These are phyloP conservation scores for Catamblyrhynchus diadema DNA, from an alignment of 2,797 vertebrate species.

Conservation along the genomic window DNA sequence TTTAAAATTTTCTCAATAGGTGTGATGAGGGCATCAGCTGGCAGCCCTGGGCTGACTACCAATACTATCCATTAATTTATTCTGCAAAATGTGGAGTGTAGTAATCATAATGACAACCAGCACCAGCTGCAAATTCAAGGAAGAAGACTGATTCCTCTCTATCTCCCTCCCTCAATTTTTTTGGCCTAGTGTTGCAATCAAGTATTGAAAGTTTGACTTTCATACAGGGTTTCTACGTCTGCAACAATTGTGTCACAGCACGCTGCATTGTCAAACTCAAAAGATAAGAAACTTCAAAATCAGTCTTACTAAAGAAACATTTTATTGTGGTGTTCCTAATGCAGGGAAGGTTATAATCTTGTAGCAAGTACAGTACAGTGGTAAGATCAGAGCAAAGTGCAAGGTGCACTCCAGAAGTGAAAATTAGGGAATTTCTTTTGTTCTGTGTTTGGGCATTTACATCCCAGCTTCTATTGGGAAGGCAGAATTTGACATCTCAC, in stretches of 20 bases:
- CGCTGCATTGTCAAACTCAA: not conserved
- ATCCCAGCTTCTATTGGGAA: not conserved
- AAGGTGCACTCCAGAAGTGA: not conserved
- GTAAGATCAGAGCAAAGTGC: not conserved
- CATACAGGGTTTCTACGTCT: rapidly evolving
- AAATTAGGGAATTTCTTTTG: not conserved
- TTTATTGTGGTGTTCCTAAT: not conserved
- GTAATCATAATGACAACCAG: not conserved
- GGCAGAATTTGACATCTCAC: not conserved
- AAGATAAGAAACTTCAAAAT: not conserved
- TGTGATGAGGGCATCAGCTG: not conserved
- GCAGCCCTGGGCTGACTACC: not conserved
- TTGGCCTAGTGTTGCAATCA: not conserved
- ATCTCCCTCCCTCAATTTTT: not conserved
- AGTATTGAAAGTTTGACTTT: not conserved
- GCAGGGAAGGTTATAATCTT: not conserved
- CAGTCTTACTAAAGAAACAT: not conserved
- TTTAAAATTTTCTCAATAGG: not conserved
- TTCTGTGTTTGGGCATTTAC: not conserved
- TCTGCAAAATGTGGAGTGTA: not conserved
- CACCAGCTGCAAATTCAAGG: not conserved
- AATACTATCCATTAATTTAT: not conserved
- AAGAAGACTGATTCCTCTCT: not conserved
- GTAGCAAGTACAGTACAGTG: not conserved
- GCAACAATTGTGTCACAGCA: not conserved